Conservation (phyloP, 2,888 invertebrate species). For the Parapristionchus giblindavisi region DNA sequence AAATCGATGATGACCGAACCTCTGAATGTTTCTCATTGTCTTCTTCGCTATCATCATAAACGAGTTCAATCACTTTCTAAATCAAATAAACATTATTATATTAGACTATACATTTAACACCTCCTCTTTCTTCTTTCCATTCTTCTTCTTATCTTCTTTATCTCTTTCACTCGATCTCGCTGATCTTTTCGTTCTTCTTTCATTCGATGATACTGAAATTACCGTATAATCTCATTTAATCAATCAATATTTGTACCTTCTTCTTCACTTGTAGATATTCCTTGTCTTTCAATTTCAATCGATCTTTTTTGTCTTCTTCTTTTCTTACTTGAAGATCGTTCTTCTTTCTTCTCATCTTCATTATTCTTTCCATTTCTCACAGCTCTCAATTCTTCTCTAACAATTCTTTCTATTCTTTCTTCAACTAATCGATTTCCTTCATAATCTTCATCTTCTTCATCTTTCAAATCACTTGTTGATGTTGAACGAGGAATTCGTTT, state of each 20-base stretch:
- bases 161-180: neutral
- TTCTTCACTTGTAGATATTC: too few species aligned
- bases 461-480: constrained; percentile 25
- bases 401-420: constrained; percentile 28
- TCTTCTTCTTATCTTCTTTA: neutral
- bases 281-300: too few species aligned
- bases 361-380: constrained; percentile 37
- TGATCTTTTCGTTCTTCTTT: neutral
- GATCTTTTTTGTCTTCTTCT: constrained; percentile 29
- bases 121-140: neutral
- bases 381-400: constrained; percentile 40
- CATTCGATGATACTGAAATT: constrained; percentile 7
- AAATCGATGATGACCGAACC: too few species aligned
- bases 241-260: neutral
- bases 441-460: constrained; percentile 38
- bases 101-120: neutral
- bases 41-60: neutral
- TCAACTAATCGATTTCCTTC: constrained; percentile 28
- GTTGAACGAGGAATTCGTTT: constrained; percentile 14
- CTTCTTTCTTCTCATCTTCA: constrained; percentile 36
- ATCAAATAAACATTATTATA: neutral
- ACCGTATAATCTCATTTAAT: neutral
- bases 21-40: too few species aligned
- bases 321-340: too few species aligned
- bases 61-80: neutral